Evolutionary conservation across 2,888 invertebrate species (phyloP), one percentile per base, ranked within the genome.

Genomic region (Meteorus cinctellus): DNA sequence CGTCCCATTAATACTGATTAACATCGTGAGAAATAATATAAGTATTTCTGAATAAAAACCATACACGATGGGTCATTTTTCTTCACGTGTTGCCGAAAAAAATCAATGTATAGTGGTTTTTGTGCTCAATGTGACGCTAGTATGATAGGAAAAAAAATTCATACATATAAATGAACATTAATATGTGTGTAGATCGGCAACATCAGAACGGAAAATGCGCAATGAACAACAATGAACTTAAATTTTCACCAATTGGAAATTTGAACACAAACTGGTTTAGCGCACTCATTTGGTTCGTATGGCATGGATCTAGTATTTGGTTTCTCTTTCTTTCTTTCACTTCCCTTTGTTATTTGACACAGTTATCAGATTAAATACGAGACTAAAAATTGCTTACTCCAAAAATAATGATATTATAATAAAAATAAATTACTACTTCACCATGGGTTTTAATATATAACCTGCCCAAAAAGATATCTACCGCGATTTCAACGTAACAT

Each of bases 291-390:
- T 88, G 88, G 87, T 87, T 87, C 85, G 84, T 87, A 89, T 88
- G 88, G 88, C 88, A 87, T 89, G 87, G 82, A 86, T 86, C 86
- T 88, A 87, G 85, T 88, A 87, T 89, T 88, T 87, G 88, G 87
- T 87, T 86, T 88, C 78, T 82, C 83, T 80, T 79, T 84, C 79
- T 82, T 84, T 84, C 78, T 79, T 77, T 79, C 77, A 77, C 77
- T 77, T 81, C 79, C 75, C 72, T 66, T 55, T 55, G 19, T 78
- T 68, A 79, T 80, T 82, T 81, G 80, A 82, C 79, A 80, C 79
- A 80, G 73, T 45, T 60, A 72, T 74, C 65, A 48, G 19, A 19
- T 55, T 55, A 55, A 55, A 27, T 55, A 71, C 10, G 72, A 75
- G 8, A 59, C 41, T 48, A 60, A 73, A 41, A 60, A 34, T 12